phyloP scores from a whole-genome alignment of 2,888 invertebrate genomes.

The Archips crataeganus region DNA sequence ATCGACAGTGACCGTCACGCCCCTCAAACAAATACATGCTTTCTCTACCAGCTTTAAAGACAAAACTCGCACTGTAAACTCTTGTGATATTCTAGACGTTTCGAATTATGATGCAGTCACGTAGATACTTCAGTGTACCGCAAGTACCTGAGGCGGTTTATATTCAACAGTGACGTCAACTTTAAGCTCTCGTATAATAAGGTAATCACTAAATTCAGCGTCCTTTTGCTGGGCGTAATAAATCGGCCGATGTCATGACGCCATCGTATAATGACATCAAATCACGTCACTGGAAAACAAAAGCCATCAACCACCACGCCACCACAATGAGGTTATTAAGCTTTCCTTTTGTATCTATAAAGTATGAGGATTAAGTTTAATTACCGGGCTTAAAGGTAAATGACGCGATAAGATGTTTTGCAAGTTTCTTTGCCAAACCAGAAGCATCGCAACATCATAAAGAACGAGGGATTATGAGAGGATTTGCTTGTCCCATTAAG shows the following conservation, averaged over 20 bases:
- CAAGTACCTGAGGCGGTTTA: constrained; percentile 34
- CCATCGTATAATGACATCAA: constrained; percentile 17
- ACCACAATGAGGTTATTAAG: constrained; percentile 11
- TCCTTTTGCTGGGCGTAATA: constrained; percentile 13
- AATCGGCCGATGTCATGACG: constrained; percentile 17
- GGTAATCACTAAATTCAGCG: constrained; percentile 20
- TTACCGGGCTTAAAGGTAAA: constrained; percentile 13
- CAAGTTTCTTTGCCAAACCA: constrained; percentile 23
- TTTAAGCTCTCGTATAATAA: constrained; percentile 19
- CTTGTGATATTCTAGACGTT: constrained; percentile 27
- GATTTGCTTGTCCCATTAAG: constrained; percentile 12
- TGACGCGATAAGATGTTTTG: constrained; percentile 15
- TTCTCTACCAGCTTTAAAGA: constrained; percentile 51
- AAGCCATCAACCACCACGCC: background rate
- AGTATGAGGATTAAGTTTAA: constrained; percentile 10
- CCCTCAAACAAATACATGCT: constrained; percentile 51
- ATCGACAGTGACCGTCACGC: constrained; percentile 59
- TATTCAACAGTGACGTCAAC: constrained; percentile 37
- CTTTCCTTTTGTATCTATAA: constrained; percentile 10
- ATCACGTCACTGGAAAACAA: background rate
- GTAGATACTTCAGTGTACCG: constrained; percentile 33
- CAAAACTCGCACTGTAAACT: constrained; percentile 49
- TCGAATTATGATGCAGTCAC: constrained; percentile 41
- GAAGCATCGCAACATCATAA: constrained; percentile 2
- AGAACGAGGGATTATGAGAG: background rate